Evolutionary conservation across 2,888 invertebrate genomes (phyloP), one percentile per base, ranked within the genome.

Genomic region (Isoperla grammatica): DNA sequence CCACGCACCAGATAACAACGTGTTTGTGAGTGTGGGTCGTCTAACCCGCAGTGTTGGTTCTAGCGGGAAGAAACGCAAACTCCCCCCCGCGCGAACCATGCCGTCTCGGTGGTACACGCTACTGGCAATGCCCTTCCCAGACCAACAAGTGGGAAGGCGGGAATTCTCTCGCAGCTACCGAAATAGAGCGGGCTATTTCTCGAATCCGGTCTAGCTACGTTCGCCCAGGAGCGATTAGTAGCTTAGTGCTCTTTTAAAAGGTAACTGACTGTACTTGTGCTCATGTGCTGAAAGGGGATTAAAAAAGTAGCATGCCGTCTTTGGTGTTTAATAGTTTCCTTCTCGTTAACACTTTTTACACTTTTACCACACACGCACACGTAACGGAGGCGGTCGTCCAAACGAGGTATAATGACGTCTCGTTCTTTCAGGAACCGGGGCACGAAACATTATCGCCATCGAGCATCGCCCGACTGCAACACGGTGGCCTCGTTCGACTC

Each of bases 401-500:
- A 29, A 4, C 29, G 8, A 29, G 8, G 29, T 8, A 29, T 8
- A 29, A 42, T 13, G 2, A 42, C 45, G 23, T 37, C 17, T 40
- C 29, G 56, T 56, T 66, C 62, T 69, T 70, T 43, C 73, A 89
- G 88, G 78, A 87, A 84, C 72, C 86, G 86, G 74, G 86, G 87
- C 75, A 87, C 89, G 74, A 90, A 90, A 79, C 90, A 91, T 71
- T 91, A 91, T 76, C 84, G 90, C 60, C 91, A 92, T 74, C 88
- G 91, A 70, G 88, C 90, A 68, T 90, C 92, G 9, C 90, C 90
- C 37, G 93, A 93, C 75, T 91, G 91, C 78, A 90, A 91, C 75
- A 93, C 93, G 35, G 91, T 92, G 61, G 92, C 90, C 55, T 92
- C 93, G 15, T 87, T 91, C 72, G 92, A 90, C 72, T 91, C 91